These are phyloP conservation scores for Pelecanus crispus DNA, from an alignment of 2,113 vertebrate species.

Conservation along the genomic window DNA sequence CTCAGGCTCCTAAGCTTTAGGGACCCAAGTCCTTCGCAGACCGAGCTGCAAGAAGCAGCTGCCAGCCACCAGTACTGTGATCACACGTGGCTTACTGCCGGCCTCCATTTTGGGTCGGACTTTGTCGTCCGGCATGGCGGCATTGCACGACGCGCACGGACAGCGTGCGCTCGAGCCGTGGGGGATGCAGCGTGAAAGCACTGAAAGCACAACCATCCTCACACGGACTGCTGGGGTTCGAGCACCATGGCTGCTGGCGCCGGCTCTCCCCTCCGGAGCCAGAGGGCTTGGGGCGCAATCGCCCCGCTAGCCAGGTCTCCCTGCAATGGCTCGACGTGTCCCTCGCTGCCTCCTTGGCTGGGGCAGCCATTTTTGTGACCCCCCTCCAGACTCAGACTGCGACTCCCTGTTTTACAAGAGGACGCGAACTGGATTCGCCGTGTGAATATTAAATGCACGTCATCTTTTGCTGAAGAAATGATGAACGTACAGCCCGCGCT, in stretches of 20 bases:
- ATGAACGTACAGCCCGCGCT: rapidly evolving
- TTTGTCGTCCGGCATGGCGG: rapidly evolving
- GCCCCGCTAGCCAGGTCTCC: too few relatives aligned
- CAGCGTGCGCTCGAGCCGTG: rapidly evolving
- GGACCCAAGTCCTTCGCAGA: background rate
- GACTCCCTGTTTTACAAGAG: too few relatives aligned
- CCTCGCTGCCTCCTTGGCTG: background rate
- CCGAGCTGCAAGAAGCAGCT: background rate
- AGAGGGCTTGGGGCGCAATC: rapidly evolving
- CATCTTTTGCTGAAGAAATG: too few relatives aligned
- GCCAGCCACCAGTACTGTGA: rapidly evolving
- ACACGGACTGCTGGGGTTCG: rapidly evolving
- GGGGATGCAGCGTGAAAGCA: rapidly evolving
- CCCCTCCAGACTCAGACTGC: background rate
- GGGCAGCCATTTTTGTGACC: background rate
- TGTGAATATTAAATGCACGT: too few relatives aligned
- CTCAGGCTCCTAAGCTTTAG: background rate
- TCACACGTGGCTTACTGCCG: rapidly evolving
- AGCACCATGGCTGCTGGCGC: background rate
- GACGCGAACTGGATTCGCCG: background rate
- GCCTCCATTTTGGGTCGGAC: background rate
- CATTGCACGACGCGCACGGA: too few relatives aligned
- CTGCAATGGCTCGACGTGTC: rapidly evolving
- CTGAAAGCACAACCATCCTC: rapidly evolving
- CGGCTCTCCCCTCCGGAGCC: rapidly evolving